Evolutionary conservation across 2,797 vertebrate genomes (phyloP).

Genomic region (Oreortyx pictus): DNA sequence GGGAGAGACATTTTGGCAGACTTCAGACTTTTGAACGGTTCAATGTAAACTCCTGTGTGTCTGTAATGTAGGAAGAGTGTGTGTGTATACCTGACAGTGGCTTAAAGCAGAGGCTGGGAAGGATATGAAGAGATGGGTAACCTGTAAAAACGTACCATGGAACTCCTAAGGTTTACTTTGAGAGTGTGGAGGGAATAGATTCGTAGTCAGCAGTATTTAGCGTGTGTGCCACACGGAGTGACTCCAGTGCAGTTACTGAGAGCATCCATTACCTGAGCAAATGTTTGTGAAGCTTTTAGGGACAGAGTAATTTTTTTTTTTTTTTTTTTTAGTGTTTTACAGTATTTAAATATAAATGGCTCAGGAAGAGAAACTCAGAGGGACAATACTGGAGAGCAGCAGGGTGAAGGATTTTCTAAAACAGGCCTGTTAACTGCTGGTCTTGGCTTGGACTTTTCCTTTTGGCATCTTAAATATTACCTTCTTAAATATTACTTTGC

Average conservation of each 20-base stretch:
- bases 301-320: neutral
- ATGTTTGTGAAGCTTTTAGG: neutral
- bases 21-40: neutral
- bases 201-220: neutral
- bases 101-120: neutral
- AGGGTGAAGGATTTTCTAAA: neutral
- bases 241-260: neutral
- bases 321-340: neutral
- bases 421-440: neutral
- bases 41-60: neutral
- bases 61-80: rapidly evolving
- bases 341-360: neutral
- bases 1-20: neutral
- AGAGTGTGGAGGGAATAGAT: neutral
- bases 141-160: neutral
- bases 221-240: neutral
- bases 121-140: neutral
- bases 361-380: neutral
- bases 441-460: neutral
- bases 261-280: neutral
- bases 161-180: neutral
- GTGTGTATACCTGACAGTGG: rapidly evolving
- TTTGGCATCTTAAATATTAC: neutral
- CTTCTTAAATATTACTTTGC: neutral
- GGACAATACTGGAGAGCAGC: neutral